Evolutionary conservation across 2,113 vertebrate genomes (phyloP), one percentile per base, ranked within the genome.

Genomic region (Megaptera novaeangliae): DNA sequence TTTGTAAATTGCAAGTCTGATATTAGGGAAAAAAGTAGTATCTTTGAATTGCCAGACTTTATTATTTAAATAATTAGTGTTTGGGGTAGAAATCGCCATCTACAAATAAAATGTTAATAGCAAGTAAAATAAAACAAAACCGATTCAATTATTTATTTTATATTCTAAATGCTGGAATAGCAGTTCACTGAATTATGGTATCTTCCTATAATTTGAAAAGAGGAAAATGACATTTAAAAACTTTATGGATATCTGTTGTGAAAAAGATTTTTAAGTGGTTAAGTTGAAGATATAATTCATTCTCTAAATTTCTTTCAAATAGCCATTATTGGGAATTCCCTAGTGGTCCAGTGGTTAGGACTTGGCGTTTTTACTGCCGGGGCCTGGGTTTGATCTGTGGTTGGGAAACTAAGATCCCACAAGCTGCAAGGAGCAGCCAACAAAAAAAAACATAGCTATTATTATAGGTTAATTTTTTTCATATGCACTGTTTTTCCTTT

Each of bases 161-260:
- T 77, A 52, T 91, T 71, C 41, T 93, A 39, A 34, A 89, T 64
- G n/a, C 81, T 85, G 94, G 78, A 94, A 85, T 55, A 44, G 20
- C 34, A 95, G 55, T 64, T 91, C 44, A 36, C 36, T n/a, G 41
- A 84, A 21, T 44, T 59, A 91, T 55, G n/a, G 36, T 5, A 31
- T 74, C 41, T 94, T 88, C 5, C 20, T 85, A 7, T 88, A 80
- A 95, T 94, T 90, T 81, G 68, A 95, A 93, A 93, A 27, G 34
- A 96, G 72, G n/a, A 74, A 91, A 85, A 55, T 84, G 68, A 36
- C 46, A 52, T 21, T 72, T 63, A 55, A 81, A 27, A 57, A 39
- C 74, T 95, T 85, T 87, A 59, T 87, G 59, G 18, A 21, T 6
- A 57, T 18, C 29, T 77, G 8, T 55, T 94, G 75, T 93, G 18